Evolutionary conservation across 2,113 vertebrate species (phyloP).

Genomic region (Oreochromis aureus): DNA sequence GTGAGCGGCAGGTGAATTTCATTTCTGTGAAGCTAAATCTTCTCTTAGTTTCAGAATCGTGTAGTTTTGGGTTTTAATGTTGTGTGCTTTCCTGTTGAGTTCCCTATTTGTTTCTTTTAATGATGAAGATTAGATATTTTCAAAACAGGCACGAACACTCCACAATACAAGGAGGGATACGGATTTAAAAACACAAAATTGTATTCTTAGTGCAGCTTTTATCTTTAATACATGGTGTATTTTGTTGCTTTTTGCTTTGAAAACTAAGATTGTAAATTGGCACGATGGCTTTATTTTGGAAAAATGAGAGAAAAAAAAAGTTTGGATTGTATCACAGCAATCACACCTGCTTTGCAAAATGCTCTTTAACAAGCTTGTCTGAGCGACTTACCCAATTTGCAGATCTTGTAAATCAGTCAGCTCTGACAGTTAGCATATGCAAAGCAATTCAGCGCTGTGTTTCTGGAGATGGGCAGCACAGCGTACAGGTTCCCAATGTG

Average conservation of each 20-base stretch:
- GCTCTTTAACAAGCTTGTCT: background rate
- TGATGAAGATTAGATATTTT: background rate
- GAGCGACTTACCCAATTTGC: background rate
- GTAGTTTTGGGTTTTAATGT: background rate
- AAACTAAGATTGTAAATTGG: background rate
- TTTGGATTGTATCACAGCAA: background rate
- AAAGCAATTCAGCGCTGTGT: background rate
- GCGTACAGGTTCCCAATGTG: background rate
- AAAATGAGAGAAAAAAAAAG: background rate
- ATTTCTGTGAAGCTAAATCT: background rate
- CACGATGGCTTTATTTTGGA: background rate
- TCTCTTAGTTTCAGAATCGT: background rate
- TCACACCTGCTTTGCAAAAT: background rate
- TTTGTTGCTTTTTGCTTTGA: background rate
- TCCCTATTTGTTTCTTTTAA: background rate
- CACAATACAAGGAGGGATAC: background rate
- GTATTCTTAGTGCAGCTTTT: background rate
- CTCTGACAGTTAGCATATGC: background rate
- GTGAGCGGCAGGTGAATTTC: background rate
- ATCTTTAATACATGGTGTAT: background rate
- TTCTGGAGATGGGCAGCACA: background rate
- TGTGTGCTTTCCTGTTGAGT: background rate
- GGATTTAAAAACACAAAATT: background rate
- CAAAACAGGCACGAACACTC: background rate
- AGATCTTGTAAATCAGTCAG: background rate